Percentiles rank a stretch among this genome's conserved stretches.
Evolutionary conservation across 1,140 invertebrate genomes (phyloP).

Genomic region (Eriosoma lanigerum): DNA sequence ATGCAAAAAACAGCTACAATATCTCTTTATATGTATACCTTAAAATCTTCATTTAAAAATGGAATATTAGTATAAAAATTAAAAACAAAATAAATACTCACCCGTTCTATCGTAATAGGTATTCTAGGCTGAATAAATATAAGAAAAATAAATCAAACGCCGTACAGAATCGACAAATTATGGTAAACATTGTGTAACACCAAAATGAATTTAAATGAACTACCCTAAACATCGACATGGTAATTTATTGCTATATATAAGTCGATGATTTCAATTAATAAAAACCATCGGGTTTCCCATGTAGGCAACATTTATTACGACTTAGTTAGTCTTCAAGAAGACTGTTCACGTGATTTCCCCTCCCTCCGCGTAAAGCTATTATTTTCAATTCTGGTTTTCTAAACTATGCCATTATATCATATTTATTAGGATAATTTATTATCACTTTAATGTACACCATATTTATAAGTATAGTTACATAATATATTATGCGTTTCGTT

Average conservation of each 20-base stretch:
- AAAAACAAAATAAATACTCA: not conserved
- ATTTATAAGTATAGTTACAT: too few relatives aligned
- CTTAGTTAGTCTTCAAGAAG: not conserved
- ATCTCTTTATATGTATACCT: not conserved
- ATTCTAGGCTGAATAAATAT: not conserved
- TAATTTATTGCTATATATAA: not conserved
- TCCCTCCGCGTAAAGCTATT: not conserved
- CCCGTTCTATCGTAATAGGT: not conserved
- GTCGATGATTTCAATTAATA: not conserved
- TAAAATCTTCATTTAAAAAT: constrained; percentile 2
- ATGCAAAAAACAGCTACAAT: not conserved
- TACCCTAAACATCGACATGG: not conserved
- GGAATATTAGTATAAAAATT: too few relatives aligned
- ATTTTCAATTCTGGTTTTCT: constrained; percentile 3
- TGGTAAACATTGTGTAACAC: not conserved
- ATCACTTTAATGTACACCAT: not conserved
- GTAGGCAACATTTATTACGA: not conserved
- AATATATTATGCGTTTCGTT: not conserved
- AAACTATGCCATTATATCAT: not conserved
- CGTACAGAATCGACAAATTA: not conserved
- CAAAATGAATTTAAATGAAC: not conserved
- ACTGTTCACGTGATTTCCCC: not conserved
- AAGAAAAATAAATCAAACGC: not conserved
- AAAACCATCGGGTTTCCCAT: not conserved
- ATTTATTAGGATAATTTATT: not conserved